Evolutionary conservation across 2,797 vertebrate genomes (phyloP), one percentile per base, ranked within the genome.

Genomic region (Acrossocheilus wenchowensis): DNA sequence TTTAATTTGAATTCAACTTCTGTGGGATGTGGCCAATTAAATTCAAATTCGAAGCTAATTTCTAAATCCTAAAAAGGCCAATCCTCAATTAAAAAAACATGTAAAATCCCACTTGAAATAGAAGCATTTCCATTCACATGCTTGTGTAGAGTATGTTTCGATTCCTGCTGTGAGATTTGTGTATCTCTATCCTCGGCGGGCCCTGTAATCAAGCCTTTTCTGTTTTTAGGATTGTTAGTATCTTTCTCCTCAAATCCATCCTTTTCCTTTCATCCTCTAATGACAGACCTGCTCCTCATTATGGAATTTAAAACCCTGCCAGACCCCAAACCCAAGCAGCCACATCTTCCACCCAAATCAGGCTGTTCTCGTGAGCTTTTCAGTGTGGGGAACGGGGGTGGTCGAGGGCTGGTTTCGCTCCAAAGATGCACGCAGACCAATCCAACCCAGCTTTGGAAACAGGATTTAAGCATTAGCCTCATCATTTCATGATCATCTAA

Each of bases 271-370:
- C 84, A 90, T 91, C 82, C 81, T 62, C 68, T 90, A 90, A 91
- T 91, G 88, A 90, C 78, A 91, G 90, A 90, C 72, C 85, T 83
- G 66, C 78, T 84, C 39, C 86, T 89, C 83, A 88, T 89, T 89
- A 88, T 88, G 87, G 87, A 89, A 69, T 75, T 80, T 82, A 69
- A 78, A n/a, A 60, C 68, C n/a, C 41, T 82, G 82, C 87, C 88
- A 89, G 81, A 87, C 68, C 68, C 86, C 81, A 81, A 88, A 87
- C 30, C 87, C 85, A 36, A 62, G 86, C 69, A 43, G 60, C 52
- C 82, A 50, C 86, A 85, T 82, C 83, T 80, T 81, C 39, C 85
- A 64, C 75, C 72, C 36, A 78, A 87, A 84, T 71, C 78, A 75
- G 71, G 15, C 72, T 82, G 81, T 74, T 86, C 79, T 86, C 6